Conservation (phyloP, 2,888 invertebrate species). For the Eristalis pertinax region DNA sequence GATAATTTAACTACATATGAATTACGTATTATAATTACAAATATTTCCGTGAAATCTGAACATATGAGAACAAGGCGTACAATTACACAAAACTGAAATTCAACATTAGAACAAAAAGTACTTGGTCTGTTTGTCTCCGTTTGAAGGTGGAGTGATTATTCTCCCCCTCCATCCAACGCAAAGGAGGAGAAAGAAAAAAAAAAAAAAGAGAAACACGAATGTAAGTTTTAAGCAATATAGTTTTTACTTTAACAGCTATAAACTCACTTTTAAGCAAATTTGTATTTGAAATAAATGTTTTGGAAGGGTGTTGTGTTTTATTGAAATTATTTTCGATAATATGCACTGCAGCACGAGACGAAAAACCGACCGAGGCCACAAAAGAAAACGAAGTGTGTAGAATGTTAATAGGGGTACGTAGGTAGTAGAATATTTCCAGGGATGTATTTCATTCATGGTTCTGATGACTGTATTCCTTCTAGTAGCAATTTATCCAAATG, state of each 20-base stretch:
- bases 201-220: conserved; percentile 48
- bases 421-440: conserved; percentile 14
- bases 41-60: background rate
- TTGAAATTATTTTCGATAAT: conserved; percentile 13
- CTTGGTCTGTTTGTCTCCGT: conserved; percentile 27
- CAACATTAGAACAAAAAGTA: background rate
- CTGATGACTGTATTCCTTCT: too few relatives aligned
- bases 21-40: background rate
- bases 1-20: background rate
- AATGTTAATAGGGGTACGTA: conserved; percentile 33
- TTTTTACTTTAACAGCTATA: background rate
- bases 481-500: too few relatives aligned
- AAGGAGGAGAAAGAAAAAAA: conserved; percentile 9
- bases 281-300: background rate
- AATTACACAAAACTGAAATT: background rate
- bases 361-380: conserved; percentile 42
- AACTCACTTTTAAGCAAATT: background rate
- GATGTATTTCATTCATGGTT: background rate
- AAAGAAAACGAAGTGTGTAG: conserved; percentile 43
- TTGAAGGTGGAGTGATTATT: conserved; percentile 37
- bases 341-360: conserved; percentile 27
- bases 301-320: conserved; percentile 1
- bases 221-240: background rate
- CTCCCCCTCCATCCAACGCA: conserved; percentile 5
- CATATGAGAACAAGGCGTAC: background rate